Base-by-base conservation (phyloP, 2,888 invertebrate species). In the Oscheius sp. region DNA sequence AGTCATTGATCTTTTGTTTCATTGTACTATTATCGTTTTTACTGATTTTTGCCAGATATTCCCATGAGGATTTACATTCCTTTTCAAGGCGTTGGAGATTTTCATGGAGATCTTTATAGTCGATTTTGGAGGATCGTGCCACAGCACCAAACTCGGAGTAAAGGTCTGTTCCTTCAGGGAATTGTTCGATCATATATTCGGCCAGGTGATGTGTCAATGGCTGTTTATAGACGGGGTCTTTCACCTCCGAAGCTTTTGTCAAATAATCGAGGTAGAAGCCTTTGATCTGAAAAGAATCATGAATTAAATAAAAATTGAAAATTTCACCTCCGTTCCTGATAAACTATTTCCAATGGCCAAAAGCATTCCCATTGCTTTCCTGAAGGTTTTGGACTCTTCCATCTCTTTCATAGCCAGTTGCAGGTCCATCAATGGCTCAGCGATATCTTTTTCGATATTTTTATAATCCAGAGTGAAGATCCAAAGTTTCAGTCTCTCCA, bases 381-480 rank as follows among this genome's bases (percentile, higher is more conserved):
- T 92, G 89, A 99, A 96, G 36, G 97, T 98, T 88, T 92, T 92
- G 88, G 95, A 96, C 72, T 91, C 90, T 88, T 92, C 92, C 75
- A 98, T 89, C 71, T 94, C 91, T 87, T 94, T 94, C 87, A 96
- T 92, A 70, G 96, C 97, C 87, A 94, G 93, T 89, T 98, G 98
- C 82, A 98, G 89, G 89, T 98, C 98, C 94, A 95, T 95, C 82
- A 98, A 89, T 49, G 97, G 96, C 88, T 99, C 98, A 62, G 95
- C 95, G 86, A 98, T 93, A 91, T 98, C 98, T 88, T 90, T 90
- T 89, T 98, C 97, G 83, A 93, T 91, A 87, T 92, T 93, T 88
- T 97, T 97, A 88, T 95, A 98, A 89, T 99, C 98, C 78, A 98
- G 89, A 87, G 96, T 96, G 89, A 98, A 99, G 72, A 95, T 93